Percentiles rank a stretch among this genome's conserved stretches.
Conservation (phyloP, 2,113 vertebrate genomes). For the Natator depressus region DNA sequence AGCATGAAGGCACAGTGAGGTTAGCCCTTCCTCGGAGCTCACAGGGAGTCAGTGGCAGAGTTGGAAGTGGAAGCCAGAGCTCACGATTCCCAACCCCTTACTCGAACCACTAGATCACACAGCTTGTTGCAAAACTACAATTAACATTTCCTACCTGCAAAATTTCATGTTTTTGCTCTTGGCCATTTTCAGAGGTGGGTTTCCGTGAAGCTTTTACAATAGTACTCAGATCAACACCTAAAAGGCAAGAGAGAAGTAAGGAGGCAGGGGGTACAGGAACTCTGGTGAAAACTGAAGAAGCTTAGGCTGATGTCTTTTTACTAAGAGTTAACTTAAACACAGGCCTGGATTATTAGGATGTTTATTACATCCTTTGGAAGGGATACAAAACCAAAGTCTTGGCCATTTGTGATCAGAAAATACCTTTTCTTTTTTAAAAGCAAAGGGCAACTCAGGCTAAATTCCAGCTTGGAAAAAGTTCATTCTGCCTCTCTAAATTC, state of each 20-base stretch:
- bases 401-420: neutral
- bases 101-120: neutral
- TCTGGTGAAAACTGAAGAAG: neutral
- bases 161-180: slow-evolving; percentile 83
- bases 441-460: neutral
- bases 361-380: neutral
- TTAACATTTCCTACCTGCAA: slow-evolving; percentile 81
- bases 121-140: rapidly evolving
- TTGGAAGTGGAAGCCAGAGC: rapidly evolving
- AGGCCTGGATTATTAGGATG: rapidly evolving
- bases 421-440: neutral
- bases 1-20: neutral
- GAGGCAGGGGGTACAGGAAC: neutral
- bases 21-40: neutral
- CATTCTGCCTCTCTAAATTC: neutral
- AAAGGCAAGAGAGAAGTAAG: neutral
- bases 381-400: neutral
- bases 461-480: rapidly evolving
- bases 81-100: neutral
- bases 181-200: slow-evolving; percentile 62
- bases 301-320: neutral
- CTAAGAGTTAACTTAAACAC: too few relatives aligned
- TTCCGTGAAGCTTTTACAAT: slow-evolving; percentile 85
- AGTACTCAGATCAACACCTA: slow-evolving; percentile 92
- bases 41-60: neutral